Conservation (phyloP, 2,888 invertebrate species). For the Clunio marinus region DNA sequence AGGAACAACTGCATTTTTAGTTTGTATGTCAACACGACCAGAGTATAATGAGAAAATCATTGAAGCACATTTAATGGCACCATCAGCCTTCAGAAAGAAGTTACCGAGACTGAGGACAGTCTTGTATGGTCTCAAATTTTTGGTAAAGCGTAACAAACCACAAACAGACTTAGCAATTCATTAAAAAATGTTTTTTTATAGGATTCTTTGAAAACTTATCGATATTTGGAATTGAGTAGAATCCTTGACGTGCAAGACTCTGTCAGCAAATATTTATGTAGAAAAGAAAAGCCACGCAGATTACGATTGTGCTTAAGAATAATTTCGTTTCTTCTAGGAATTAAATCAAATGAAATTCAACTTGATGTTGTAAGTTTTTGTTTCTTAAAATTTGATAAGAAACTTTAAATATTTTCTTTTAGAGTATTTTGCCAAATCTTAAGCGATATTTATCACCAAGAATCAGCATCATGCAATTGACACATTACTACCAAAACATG, state of each 20-base stretch:
- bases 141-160: not conserved
- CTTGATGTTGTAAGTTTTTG: not conserved
- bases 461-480: constrained; percentile 48
- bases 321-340: too few relatives aligned
- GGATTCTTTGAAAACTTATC: too few relatives aligned
- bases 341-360: not conserved
- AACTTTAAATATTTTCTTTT: not conserved
- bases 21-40: constrained; percentile 50
- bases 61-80: constrained; percentile 47
- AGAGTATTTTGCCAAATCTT: not conserved
- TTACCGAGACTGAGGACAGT: not conserved
- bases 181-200: not conserved
- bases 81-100: constrained; percentile 40
- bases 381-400: not conserved
- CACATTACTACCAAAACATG: constrained; percentile 55
- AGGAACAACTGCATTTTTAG: constrained; percentile 44
- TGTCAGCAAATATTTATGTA: too few relatives aligned
- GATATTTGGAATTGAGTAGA: not conserved
- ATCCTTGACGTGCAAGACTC: too few relatives aligned
- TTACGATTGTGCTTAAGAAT: too few relatives aligned
- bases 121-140: not conserved
- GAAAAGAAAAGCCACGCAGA: too few relatives aligned
- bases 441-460: not conserved
- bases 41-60: constrained; percentile 49
- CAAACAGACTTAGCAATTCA: not conserved